These are phyloP conservation scores for Drosophila mojavensis DNA, from an alignment of 1,140 invertebrate genomes.

Conservation along the genomic window DNA sequence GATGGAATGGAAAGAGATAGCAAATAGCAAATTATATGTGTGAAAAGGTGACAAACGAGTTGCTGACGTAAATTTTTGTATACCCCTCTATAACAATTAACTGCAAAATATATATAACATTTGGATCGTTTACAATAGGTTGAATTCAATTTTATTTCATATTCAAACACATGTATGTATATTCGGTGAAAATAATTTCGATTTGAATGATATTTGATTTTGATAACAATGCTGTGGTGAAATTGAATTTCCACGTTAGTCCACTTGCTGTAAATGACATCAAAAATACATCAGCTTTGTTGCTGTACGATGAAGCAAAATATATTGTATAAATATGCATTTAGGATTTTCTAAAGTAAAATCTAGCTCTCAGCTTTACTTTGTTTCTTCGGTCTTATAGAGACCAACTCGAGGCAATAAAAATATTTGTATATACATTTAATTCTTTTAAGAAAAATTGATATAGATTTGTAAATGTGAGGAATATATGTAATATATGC, in stretches of 20 bases:
- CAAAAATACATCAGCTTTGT: not conserved
- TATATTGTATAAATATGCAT: not conserved
- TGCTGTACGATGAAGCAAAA: not conserved
- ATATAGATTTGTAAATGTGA: conserved; percentile 13
- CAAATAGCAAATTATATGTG: not conserved
- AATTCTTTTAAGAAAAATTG: too few species aligned
- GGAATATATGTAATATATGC: conserved; percentile 43
- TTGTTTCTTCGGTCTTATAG: too few species aligned
- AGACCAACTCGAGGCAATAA: too few species aligned
- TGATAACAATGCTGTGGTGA: not conserved
- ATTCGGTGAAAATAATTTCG: too few species aligned
- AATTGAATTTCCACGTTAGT: not conserved
- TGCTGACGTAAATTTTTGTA: not conserved
- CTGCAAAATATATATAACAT: not conserved
- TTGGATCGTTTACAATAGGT: not conserved
- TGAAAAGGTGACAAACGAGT: not conserved
- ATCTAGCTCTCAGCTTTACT: too few species aligned
- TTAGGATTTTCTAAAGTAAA: not conserved
- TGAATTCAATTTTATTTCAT: not conserved
- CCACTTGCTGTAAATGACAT: conserved; percentile 1
- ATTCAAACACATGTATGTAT: too few species aligned
- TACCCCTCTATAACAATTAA: not conserved
- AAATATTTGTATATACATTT: too few species aligned
- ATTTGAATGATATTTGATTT: too few species aligned
- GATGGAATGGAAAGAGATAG: conserved; percentile 13